Percentiles rank a stretch among this genome's conserved stretches.
These are phyloP conservation scores for Amphipyra berbera DNA, from an alignment of 2,888 invertebrate species.

Conservation along the genomic window DNA sequence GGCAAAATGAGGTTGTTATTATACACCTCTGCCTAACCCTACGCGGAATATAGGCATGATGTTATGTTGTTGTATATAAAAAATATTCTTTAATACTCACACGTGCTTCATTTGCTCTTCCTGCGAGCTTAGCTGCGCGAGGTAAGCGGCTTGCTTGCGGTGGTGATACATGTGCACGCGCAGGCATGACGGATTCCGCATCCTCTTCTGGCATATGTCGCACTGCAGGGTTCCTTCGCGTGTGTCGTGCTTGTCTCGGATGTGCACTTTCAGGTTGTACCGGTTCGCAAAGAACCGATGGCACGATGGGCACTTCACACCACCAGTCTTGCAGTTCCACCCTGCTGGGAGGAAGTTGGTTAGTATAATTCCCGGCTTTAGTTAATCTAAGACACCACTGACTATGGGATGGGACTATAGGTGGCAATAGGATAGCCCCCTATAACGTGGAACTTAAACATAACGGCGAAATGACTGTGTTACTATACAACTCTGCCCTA, in stretches of 20 bases:
- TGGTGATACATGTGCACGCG: conserved; percentile 92
- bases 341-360: conserved; percentile 62
- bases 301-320: conserved; percentile 91
- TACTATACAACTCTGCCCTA: too few relatives aligned
- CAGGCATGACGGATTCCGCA: conserved; percentile 91
- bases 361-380: conserved; percentile 2
- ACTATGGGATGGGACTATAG: too few relatives aligned
- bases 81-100: conserved; percentile 59
- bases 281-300: conserved; percentile 91
- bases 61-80: too few relatives aligned
- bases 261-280: conserved; percentile 93
- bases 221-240: conserved; percentile 92
- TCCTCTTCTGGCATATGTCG: conserved; percentile 92
- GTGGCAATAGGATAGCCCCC: too few relatives aligned
- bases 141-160: conserved; percentile 89
- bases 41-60: too few relatives aligned
- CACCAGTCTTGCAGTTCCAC: conserved; percentile 87
- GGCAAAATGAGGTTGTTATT: too few relatives aligned
- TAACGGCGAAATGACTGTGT: too few relatives aligned
- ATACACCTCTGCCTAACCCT: too few relatives aligned
- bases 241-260: conserved; percentile 93
- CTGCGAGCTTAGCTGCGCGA: conserved; percentile 79
- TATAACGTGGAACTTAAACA: too few relatives aligned
- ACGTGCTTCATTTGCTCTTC: conserved; percentile 75
- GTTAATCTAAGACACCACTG: neutral